Evolutionary conservation across 2,888 invertebrate genomes (phyloP).

Genomic region (Lampropteryx suffumata): DNA sequence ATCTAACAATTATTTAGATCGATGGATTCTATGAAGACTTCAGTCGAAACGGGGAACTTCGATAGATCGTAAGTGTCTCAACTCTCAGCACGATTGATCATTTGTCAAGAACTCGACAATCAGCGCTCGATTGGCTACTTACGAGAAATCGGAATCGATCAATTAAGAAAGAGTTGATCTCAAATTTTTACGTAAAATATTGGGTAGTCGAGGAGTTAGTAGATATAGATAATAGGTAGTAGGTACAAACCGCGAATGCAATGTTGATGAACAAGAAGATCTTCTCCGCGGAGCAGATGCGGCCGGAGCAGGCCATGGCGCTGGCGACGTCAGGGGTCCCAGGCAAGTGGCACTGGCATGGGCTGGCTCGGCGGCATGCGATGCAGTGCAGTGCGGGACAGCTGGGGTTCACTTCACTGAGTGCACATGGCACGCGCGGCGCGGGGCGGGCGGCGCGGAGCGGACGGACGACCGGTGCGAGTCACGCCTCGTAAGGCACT

Average conservation of each 20-base stretch:
- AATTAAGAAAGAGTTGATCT: no score
- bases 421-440: conserved; percentile 13
- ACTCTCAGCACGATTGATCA: no score
- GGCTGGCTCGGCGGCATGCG: no score
- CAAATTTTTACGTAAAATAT: no score
- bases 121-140: no score
- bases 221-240: background rate
- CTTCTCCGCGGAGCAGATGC: conserved; percentile 67
- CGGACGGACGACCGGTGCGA: background rate
- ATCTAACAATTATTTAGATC: no score
- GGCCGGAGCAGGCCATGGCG: conserved; percentile 62
- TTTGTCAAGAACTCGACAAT: no score
- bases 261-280: conserved; percentile 78
- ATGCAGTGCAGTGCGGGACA: no score
- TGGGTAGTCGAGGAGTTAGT: background rate
- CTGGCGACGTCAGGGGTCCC: background rate
- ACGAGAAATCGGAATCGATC: no score
- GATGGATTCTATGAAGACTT: no score
- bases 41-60: no score
- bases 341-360: conserved; percentile 14
- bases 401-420: background rate
- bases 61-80: no score
- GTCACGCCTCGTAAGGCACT: conserved; percentile 68
- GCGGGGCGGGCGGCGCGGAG: conserved; percentile 12
- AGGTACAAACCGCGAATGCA: conserved; percentile 68